These are phyloP conservation scores for Onychomys leucogaster DNA, from an alignment of 2,797 vertebrate species.

Conservation along the genomic window DNA sequence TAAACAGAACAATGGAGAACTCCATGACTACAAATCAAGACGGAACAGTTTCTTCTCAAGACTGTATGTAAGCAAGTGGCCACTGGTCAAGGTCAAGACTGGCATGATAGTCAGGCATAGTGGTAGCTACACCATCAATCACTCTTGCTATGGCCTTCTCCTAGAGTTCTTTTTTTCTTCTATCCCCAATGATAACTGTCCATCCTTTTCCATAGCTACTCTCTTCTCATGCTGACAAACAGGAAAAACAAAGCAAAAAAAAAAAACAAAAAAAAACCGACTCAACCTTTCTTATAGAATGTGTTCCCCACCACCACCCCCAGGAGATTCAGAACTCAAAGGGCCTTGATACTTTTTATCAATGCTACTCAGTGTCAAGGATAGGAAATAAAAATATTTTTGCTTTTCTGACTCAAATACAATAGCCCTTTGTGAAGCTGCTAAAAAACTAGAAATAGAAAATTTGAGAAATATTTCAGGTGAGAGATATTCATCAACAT, in stretches of 20 bases:
- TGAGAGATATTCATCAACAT: slow-evolving; percentile 75
- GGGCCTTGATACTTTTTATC: slow-evolving; percentile 66
- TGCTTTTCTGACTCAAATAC: slow-evolving; percentile 74
- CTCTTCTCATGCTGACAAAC: slow-evolving; percentile 57
- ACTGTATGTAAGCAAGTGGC: neutral
- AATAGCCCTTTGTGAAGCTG: slow-evolving; percentile 77
- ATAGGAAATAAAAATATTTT: slow-evolving; percentile 75
- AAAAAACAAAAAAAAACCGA: slow-evolving; percentile 53
- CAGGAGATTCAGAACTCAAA: slow-evolving; percentile 62
- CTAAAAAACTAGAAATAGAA: slow-evolving; percentile 67
- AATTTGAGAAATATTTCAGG: slow-evolving; percentile 72
- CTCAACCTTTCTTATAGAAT: slow-evolving; percentile 73
- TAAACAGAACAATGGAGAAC: neutral
- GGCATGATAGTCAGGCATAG: slow-evolving; percentile 58
- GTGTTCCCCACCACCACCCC: neutral
- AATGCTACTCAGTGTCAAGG: slow-evolving; percentile 68
- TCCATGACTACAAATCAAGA: neutral
- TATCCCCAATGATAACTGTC: slow-evolving; percentile 48
- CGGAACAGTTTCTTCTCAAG: slow-evolving; percentile 5
- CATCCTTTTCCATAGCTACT: slow-evolving; percentile 65
- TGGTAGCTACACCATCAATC: slow-evolving; percentile 53
- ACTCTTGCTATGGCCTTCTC: slow-evolving; percentile 52
- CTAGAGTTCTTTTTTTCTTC: slow-evolving; percentile 76
- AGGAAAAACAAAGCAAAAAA: slow-evolving; percentile 67
- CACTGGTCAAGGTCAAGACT: slow-evolving; percentile 63